Evolutionary conservation across 2,113 vertebrate species (phyloP).

Genomic region (Microtus pennsylvanicus): DNA sequence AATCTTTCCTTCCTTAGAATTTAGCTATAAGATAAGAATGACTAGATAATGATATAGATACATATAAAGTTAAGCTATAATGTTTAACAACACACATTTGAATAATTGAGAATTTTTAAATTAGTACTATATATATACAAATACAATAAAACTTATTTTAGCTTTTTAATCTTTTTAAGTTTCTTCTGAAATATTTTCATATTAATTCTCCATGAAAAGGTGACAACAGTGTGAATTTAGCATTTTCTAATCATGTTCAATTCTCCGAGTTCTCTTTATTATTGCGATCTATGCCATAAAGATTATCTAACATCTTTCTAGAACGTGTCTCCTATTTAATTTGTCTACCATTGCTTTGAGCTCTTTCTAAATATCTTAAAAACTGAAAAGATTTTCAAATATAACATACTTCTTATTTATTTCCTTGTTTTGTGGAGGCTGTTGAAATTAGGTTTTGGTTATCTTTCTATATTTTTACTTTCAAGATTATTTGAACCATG

Average conservation of each 20-base stretch:
- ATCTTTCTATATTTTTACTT: neutral
- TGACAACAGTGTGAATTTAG: neutral
- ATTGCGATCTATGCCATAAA: neutral
- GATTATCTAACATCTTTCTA: neutral
- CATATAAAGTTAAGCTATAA: neutral
- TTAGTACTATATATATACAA: neutral
- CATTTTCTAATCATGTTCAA: neutral
- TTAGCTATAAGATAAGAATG: neutral
- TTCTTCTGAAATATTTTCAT: constrained; percentile 10
- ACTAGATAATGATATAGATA: neutral
- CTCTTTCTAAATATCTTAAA: neutral
- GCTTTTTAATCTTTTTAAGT: neutral
- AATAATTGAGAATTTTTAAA: neutral
- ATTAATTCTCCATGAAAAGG: neutral
- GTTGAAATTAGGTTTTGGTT: neutral
- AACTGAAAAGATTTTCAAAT: neutral
- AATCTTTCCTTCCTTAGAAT: neutral
- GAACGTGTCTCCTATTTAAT: neutral
- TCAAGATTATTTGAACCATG: neutral
- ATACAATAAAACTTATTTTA: neutral
- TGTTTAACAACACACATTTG: neutral
- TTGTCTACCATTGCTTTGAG: neutral
- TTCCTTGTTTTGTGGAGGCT: neutral
- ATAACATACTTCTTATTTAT: neutral
- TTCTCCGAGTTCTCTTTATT: neutral